A percentile compares a stretch with the other conserved stretches of the same genome.
Evolutionary conservation across 2,888 invertebrate species (phyloP).

Genomic region (Synergus laeviventris): DNA sequence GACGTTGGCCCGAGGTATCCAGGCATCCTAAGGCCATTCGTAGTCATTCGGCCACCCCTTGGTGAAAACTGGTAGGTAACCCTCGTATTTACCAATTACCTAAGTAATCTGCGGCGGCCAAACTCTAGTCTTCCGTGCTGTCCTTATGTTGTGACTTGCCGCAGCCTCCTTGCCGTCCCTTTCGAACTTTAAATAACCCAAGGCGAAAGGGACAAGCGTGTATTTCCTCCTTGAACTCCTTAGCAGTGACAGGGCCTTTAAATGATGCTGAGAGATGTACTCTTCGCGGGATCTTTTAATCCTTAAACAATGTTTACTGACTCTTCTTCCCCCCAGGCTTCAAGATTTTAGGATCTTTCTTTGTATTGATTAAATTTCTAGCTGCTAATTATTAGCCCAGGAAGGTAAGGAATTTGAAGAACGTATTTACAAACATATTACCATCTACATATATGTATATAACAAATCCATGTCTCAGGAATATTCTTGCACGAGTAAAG

Average conservation of each 20-base stretch:
- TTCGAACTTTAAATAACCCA: constrained; percentile 60
- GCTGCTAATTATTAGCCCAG: neutral
- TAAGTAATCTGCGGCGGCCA: constrained; percentile 74
- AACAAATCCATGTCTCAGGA: constrained; percentile 24
- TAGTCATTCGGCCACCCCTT: constrained; percentile 64
- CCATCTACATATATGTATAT: neutral
- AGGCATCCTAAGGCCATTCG: constrained; percentile 55
- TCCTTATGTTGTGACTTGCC: constrained; percentile 59
- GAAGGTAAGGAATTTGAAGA: constrained; percentile 11
- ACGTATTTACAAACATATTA: neutral
- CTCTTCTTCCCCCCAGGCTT: neutral
- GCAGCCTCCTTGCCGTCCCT: constrained; percentile 60
- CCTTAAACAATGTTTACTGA: neutral
- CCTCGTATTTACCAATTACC: constrained; percentile 76
- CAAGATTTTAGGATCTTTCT: neutral
- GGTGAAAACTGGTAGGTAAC: constrained; percentile 67
- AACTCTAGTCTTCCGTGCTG: constrained; percentile 65
- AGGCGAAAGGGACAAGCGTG: constrained; percentile 52
- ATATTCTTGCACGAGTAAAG: constrained; percentile 9
- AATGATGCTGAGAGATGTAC: constrained; percentile 40
- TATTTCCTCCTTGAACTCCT: constrained; percentile 45
- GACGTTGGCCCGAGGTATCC: constrained; percentile 62
- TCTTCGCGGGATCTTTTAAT: constrained; percentile 21
- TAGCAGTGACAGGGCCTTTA: constrained; percentile 58
- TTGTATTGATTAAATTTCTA: neutral